Percentiles rank a stretch among this genome's conserved stretches.
Conservation (phyloP, 2,113 vertebrate genomes). For the Opisthocomus hoazin region DNA sequence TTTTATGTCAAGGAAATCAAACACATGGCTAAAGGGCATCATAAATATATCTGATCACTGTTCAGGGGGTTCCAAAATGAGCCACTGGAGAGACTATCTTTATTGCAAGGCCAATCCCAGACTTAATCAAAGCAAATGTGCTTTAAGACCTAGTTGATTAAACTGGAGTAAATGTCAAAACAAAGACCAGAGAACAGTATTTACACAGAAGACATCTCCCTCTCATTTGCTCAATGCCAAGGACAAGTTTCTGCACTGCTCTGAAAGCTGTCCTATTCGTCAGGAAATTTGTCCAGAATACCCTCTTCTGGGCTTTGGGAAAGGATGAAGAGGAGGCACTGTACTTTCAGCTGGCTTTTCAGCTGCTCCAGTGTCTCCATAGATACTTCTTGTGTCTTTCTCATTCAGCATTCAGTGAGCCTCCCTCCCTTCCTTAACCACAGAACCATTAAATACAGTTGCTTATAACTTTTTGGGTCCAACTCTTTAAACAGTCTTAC, state of each 20-base stretch:
- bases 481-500: background rate
- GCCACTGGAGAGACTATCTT: conserved; percentile 51
- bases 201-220: background rate
- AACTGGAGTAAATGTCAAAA: conserved; percentile 39
- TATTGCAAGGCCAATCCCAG: conserved; percentile 44
- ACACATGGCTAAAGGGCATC: conserved; percentile 59
- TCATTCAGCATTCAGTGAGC: background rate
- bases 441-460: background rate
- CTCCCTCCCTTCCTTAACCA: background rate
- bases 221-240: background rate
- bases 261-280: background rate
- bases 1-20: conserved; percentile 69
- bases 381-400: background rate
- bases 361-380: background rate
- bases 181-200: conserved; percentile 8
- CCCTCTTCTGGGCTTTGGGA: background rate
- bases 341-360: background rate
- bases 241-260: background rate
- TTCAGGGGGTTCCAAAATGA: conserved; percentile 42
- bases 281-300: background rate
- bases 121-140: conserved; percentile 62
- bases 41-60: conserved; percentile 68
- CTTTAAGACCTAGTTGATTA: conserved; percentile 60
- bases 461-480: background rate
- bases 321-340: background rate